These are phyloP conservation scores for Cetonia aurata DNA, from an alignment of 2,888 invertebrate genomes.

Conservation along the genomic window DNA sequence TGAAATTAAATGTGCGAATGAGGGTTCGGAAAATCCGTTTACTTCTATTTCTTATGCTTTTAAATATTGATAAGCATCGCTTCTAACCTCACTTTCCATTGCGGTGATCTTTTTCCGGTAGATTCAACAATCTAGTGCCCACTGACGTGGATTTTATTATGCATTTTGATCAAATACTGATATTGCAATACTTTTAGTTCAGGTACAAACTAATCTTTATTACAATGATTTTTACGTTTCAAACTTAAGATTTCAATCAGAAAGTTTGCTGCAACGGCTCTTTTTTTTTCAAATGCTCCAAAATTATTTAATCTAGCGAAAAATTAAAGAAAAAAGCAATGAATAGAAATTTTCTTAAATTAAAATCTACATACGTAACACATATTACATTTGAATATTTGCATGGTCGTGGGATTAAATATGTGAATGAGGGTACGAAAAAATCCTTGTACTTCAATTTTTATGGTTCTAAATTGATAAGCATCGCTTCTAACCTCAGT, in stretches of 20 bases:
- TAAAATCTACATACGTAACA: not conserved
- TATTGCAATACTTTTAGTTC: too few species aligned
- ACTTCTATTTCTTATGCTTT: too few species aligned
- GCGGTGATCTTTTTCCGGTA: conserved; percentile 17
- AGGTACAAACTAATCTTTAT: too few species aligned
- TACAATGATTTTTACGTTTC: too few species aligned
- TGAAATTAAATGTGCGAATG: not conserved
- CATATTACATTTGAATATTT: not conserved
- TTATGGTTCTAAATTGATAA: not conserved
- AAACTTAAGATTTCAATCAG: too few species aligned
- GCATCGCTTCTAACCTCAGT: not conserved
- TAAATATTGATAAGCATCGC: not conserved
- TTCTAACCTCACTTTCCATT: not conserved
- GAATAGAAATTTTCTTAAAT: not conserved
- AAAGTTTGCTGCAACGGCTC: too few species aligned
- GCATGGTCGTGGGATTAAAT: not conserved
- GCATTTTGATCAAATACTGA: too few species aligned
- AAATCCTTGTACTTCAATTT: too few species aligned
- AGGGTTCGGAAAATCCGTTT: not conserved
- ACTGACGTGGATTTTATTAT: too few species aligned
- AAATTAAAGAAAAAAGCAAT: not conserved
- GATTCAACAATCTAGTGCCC: conserved; percentile 27
- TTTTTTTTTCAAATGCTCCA: not conserved
- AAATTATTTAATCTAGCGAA: not conserved
- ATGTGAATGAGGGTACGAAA: not conserved